phyloP scores from a whole-genome alignment of 2,888 invertebrate genomes.

The Sympetrum striolatum region DNA sequence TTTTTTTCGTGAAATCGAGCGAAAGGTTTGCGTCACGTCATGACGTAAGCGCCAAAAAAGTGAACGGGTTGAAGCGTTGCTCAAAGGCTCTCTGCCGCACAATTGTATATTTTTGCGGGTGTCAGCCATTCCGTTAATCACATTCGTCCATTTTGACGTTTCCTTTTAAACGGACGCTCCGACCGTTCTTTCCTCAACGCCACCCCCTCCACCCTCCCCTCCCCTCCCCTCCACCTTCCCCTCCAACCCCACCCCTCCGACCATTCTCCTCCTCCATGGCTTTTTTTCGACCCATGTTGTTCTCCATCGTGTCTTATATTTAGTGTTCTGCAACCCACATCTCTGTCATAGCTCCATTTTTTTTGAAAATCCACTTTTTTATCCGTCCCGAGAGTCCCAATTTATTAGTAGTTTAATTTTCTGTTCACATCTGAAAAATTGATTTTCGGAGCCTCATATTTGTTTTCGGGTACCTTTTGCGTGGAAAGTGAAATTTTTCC shows the following conservation, averaged over 20 bases:
- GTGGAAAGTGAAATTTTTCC: too few species aligned
- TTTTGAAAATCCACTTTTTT: too few species aligned
- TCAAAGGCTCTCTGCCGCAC: neutral
- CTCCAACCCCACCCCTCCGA: neutral
- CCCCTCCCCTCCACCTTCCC: neutral
- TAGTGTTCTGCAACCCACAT: neutral
- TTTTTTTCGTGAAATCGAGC: too few species aligned
- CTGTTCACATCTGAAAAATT: too few species aligned
- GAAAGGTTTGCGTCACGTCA: neutral
- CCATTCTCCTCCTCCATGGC: neutral
- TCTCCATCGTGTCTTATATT: neutral
- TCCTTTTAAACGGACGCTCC: neutral
- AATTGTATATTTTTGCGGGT: neutral
- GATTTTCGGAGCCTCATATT: too few species aligned
- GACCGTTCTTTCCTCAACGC: neutral
- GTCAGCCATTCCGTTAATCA: neutral
- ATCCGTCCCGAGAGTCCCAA: too few species aligned
- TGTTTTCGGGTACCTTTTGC: too few species aligned
- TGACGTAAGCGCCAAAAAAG: neutral
- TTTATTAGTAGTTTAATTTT: too few species aligned
- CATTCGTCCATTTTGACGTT: neutral
- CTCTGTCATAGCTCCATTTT: too few species aligned
- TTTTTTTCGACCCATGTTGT: too few species aligned
- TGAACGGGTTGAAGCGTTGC: too few species aligned
- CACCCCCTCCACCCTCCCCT: neutral